Evolutionary conservation across 2,888 invertebrate genomes (phyloP).

Genomic region (Chloromyia formosa): DNA sequence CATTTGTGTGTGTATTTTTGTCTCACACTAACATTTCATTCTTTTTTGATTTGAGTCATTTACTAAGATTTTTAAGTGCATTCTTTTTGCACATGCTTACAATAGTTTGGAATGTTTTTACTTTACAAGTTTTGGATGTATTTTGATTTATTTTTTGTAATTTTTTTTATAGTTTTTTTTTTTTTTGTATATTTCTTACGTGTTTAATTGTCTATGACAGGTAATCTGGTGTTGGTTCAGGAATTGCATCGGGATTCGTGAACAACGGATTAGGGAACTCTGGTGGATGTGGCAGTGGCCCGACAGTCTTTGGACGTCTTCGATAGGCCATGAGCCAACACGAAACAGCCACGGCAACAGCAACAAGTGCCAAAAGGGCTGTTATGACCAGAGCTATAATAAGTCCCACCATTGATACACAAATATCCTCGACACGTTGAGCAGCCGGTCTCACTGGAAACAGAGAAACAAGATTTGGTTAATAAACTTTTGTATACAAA

Average conservation of each 20-base stretch:
- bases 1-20: background rate
- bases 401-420: conserved; percentile 92
- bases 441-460: conserved; percentile 63
- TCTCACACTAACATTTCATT: no score
- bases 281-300: conserved; percentile 92
- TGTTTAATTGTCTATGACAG: conserved; percentile 65
- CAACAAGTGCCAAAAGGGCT: conserved; percentile 88
- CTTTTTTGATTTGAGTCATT: conserved; percentile 22
- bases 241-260: conserved; percentile 81
- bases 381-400: conserved; percentile 92
- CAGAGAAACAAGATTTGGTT: conserved; percentile 36
- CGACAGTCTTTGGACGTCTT: conserved; percentile 84
- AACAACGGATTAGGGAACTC: conserved; percentile 95
- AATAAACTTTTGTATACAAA: conserved; percentile 29
- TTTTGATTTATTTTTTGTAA: conserved; percentile 34
- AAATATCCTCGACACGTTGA: conserved; percentile 80
- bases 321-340: conserved; percentile 96
- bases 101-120: conserved; percentile 51
- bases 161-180: conserved; percentile 33
- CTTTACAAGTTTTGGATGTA: conserved; percentile 45
- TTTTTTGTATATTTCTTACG: conserved; percentile 45
- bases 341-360: conserved; percentile 92
- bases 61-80: conserved; percentile 45
- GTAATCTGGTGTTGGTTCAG: conserved; percentile 85
- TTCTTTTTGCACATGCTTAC: conserved; percentile 59